These are phyloP conservation scores for Monodelphis domestica DNA, from an alignment of 2,797 vertebrate species.

Conservation along the genomic window DNA sequence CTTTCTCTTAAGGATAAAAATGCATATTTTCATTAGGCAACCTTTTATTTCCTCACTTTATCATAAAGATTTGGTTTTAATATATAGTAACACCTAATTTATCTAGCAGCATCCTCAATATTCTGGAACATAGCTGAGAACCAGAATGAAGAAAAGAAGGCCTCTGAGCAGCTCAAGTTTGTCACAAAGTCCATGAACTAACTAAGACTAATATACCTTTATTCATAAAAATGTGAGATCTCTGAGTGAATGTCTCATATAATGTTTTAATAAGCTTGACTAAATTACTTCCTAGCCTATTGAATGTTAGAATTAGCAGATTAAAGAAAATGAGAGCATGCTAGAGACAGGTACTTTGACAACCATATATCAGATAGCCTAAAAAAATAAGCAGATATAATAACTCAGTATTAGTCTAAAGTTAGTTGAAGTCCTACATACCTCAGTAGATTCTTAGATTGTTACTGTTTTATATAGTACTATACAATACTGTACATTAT, in stretches of 20 bases:
- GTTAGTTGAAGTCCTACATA: background rate
- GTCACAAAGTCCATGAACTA: background rate
- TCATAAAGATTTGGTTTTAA: slow-evolving; percentile 25
- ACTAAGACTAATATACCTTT: slow-evolving; percentile 17
- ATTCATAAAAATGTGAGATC: background rate
- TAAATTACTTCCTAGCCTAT: background rate
- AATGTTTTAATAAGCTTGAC: background rate
- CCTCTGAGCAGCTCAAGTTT: background rate
- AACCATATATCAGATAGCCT: background rate
- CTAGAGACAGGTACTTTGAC: background rate
- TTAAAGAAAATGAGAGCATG: slow-evolving; percentile 4
- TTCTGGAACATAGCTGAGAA: background rate
- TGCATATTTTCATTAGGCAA: slow-evolving; percentile 57
- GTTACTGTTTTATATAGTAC: background rate
- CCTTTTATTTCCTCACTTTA: slow-evolving; percentile 30
- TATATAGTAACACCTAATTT: slow-evolving; percentile 22
- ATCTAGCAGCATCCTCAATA: slow-evolving; percentile 31
- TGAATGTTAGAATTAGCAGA: slow-evolving; percentile 6
- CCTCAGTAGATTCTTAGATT: background rate
- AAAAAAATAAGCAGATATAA: background rate
- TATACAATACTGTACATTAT: background rate
- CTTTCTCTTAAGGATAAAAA: slow-evolving; percentile 53
- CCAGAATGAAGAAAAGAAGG: slow-evolving; percentile 28
- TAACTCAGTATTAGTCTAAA: background rate
- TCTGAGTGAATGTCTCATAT: background rate